These are phyloP conservation scores for Palythoa heliodiscus DNA, from an alignment of 92 coral and sea anemone genomes.

Conservation along the genomic window DNA sequence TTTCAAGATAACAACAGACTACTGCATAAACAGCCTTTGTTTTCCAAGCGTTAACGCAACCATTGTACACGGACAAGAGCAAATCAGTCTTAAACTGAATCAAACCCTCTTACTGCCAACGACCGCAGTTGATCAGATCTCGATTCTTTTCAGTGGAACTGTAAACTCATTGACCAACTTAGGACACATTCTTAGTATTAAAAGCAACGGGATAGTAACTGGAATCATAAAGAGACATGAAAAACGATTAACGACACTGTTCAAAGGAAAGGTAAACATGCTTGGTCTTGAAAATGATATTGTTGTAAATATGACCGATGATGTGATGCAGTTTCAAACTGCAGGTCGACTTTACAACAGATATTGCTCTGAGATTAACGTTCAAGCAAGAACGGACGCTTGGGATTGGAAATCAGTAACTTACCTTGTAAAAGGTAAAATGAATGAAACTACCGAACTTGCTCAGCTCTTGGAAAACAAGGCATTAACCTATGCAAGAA, in stretches of 20 bases:
- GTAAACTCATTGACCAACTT: not conserved
- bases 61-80: constrained; percentile 2
- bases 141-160: constrained; percentile 10
- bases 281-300: constrained; percentile 13
- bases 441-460: constrained; percentile 26
- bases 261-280: constrained; percentile 1
- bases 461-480: constrained; percentile 18
- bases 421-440: constrained; percentile 6
- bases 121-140: not conserved
- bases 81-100: not conserved
- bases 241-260: not conserved
- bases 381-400: constrained; percentile 8
- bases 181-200: constrained; percentile 3
- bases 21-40: constrained; percentile 12
- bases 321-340: not conserved
- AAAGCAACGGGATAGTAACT: not conserved
- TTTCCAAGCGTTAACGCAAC: constrained; percentile 12
- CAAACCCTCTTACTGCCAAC: not conserved
- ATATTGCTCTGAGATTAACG: not conserved
- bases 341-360: not conserved
- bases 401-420: constrained; percentile 8
- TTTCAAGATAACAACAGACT: constrained; percentile 12
- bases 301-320: constrained; percentile 9
- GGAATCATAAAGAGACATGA: not conserved
- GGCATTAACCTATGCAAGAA: not conserved